Evolutionary conservation across 2,888 invertebrate species (phyloP).

Genomic region (Isoperla grammatica): DNA sequence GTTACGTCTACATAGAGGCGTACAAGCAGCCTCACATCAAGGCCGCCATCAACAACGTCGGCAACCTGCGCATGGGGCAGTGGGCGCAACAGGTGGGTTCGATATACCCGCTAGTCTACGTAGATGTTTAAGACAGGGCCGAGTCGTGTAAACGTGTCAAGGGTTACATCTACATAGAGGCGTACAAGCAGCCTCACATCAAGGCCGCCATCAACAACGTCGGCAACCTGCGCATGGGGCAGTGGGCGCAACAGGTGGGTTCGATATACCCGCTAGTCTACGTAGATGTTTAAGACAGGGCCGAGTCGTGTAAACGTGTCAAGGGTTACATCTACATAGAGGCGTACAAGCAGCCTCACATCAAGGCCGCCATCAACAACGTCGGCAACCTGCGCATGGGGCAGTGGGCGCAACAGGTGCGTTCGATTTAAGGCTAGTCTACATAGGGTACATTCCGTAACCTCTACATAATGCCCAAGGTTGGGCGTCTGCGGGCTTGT

Average conservation of each 20-base stretch:
- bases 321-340: constrained; percentile 99
- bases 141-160: too few species aligned
- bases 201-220: constrained; percentile 93
- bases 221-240: constrained; percentile 84
- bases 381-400: constrained; percentile 88
- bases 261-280: too few species aligned
- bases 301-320: too few species aligned
- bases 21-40: constrained; percentile 98
- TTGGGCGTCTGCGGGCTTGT: too few species aligned
- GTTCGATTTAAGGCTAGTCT: too few species aligned
- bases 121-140: too few species aligned
- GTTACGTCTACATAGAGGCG: constrained; percentile 97
- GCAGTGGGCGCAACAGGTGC: constrained; percentile 78
- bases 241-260: constrained; percentile 74
- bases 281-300: too few species aligned
- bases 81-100: constrained; percentile 73
- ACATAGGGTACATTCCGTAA: too few species aligned
- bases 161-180: constrained; percentile 97
- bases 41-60: constrained; percentile 87
- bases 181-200: constrained; percentile 97
- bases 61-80: constrained; percentile 84
- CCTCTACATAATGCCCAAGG: too few species aligned
- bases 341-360: constrained; percentile 97
- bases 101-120: too few species aligned
- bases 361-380: constrained; percentile 90